phyloP scores from a whole-genome alignment of 1,140 invertebrate genomes.

The Aphis gossypii region DNA sequence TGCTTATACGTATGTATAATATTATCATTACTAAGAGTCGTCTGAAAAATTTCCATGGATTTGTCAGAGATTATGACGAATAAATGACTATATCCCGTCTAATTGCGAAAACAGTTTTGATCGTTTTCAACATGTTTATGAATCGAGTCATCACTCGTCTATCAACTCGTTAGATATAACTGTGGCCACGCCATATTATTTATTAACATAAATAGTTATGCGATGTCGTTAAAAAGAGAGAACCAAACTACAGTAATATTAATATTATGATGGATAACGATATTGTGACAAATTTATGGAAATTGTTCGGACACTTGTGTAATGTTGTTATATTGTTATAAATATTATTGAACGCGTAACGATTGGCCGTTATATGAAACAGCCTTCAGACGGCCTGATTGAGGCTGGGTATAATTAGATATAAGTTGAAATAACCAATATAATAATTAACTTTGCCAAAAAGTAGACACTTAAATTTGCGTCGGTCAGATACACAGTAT shows the following conservation, averaged over 20 bases:
- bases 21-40: not conserved
- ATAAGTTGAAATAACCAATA: slow-evolving; percentile 28
- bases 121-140: not conserved
- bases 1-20: slow-evolving; percentile 28
- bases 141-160: too few relatives aligned
- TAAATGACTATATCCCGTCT: too few relatives aligned
- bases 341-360: not conserved
- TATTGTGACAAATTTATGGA: not conserved
- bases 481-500: slow-evolving; percentile 29
- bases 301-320: not conserved
- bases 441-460: not conserved
- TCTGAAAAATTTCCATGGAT: not conserved
- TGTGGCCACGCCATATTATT: too few relatives aligned
- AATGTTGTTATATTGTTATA: slow-evolving; percentile 15
- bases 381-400: slow-evolving; percentile 46
- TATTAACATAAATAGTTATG: too few relatives aligned
- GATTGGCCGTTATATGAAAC: slow-evolving; percentile 33
- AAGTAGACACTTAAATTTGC: slow-evolving; percentile 7
- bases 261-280: not conserved
- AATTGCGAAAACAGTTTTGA: not conserved
- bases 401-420: slow-evolving; percentile 32
- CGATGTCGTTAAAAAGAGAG: not conserved
- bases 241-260: not conserved
- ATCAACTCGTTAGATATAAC: too few relatives aligned
- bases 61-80: not conserved